A percentile compares a stretch with the other conserved stretches of the same genome.
Evolutionary conservation across 1,140 invertebrate species (phyloP).

Genomic region (Microvelia longipes): DNA sequence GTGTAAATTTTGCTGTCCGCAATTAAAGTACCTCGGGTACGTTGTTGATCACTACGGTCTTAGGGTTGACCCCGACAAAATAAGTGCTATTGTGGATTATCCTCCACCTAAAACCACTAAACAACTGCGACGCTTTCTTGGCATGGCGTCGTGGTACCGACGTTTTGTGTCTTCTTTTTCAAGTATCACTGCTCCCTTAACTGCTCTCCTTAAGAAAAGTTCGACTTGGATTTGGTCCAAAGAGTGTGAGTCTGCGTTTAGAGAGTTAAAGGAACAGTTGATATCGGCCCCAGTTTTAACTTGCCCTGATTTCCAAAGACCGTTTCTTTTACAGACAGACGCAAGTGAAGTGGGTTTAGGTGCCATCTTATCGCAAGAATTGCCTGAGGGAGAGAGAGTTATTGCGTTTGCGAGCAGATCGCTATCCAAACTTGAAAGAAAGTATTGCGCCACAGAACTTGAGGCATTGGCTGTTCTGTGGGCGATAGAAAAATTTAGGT

Average conservation of each 20-base stretch:
- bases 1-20: background rate
- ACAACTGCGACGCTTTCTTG: slow-evolving; percentile 21
- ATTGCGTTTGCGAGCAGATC: slow-evolving; percentile 31
- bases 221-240: slow-evolving; percentile 15
- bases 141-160: slow-evolving; percentile 23
- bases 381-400: slow-evolving; percentile 20
- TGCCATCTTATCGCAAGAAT: slow-evolving; percentile 22
- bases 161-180: slow-evolving; percentile 26
- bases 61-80: slow-evolving; percentile 7
- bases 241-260: slow-evolving; percentile 15
- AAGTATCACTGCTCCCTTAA: slow-evolving; percentile 22
- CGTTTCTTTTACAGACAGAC: slow-evolving; percentile 23
- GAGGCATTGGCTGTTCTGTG: slow-evolving; percentile 32
- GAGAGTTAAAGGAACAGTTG: slow-evolving; percentile 20
- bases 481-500: slow-evolving; percentile 28
- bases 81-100: slow-evolving; percentile 24
- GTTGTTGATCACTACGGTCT: background rate
- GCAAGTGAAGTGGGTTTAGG: slow-evolving; percentile 24
- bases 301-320: slow-evolving; percentile 21
- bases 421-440: slow-evolving; percentile 27
- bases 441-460: slow-evolving; percentile 31
- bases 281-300: slow-evolving; percentile 12
- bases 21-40: slow-evolving; percentile 15
- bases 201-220: slow-evolving; percentile 21
- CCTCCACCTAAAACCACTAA: slow-evolving; percentile 19